phyloP scores from a whole-genome alignment of 1,140 invertebrate genomes.

The Charaxes varanes region DNA sequence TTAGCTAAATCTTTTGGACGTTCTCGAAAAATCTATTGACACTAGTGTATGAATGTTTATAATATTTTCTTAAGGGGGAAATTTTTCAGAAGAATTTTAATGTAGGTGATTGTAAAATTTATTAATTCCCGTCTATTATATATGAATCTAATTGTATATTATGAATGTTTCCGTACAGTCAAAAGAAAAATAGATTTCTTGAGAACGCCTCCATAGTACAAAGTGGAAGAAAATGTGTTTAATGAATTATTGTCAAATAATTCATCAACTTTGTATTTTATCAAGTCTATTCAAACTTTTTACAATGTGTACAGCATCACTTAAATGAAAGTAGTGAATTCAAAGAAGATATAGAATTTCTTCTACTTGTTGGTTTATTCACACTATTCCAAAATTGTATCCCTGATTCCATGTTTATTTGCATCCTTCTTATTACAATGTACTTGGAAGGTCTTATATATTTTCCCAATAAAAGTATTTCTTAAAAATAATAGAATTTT shows the following conservation, averaged over 20 bases:
- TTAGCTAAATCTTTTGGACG: slow-evolving; percentile 13
- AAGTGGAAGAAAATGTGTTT: slow-evolving; percentile 43
- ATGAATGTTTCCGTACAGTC: slow-evolving; percentile 6
- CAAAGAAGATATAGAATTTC: slow-evolving; percentile 10
- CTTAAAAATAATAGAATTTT: too few relatives aligned
- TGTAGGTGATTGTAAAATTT: slow-evolving; percentile 3
- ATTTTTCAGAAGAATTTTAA: slow-evolving; percentile 12
- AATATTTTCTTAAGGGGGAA: slow-evolving; percentile 12
- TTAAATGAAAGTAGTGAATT: not conserved
- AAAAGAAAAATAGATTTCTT: slow-evolving; percentile 26
- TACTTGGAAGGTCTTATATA: too few relatives aligned
- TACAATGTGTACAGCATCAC: slow-evolving; percentile 4
- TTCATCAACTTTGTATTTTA: slow-evolving; percentile 14
- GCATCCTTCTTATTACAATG: slow-evolving; percentile 17
- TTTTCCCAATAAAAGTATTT: not conserved
- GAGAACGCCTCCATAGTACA: slow-evolving; percentile 45
- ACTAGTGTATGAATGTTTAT: slow-evolving; percentile 15
- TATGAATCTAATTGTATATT: too few relatives aligned
- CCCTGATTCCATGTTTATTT: slow-evolving; percentile 12
- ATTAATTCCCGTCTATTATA: slow-evolving; percentile 1
- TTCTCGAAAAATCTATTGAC: slow-evolving; percentile 21
- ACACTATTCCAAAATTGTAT: slow-evolving; percentile 18
- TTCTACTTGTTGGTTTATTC: slow-evolving; percentile 28
- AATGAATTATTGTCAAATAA: slow-evolving; percentile 16
- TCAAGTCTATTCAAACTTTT: slow-evolving; percentile 14